Conservation (phyloP, 2,113 vertebrate species). For the Bucco capensis region DNA sequence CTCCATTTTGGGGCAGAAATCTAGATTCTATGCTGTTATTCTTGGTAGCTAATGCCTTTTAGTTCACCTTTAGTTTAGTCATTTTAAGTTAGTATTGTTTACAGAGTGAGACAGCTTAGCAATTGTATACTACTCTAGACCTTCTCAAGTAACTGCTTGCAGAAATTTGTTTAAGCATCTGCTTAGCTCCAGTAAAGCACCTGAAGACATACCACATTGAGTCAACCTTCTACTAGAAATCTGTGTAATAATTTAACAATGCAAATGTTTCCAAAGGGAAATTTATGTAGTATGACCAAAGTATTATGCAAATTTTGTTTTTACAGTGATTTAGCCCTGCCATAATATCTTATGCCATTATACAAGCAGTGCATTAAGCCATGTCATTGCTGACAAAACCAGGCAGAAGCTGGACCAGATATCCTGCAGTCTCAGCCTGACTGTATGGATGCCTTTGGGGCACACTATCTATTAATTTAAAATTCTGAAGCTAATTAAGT, state of each 20-base stretch:
- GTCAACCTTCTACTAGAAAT: constrained; percentile 21
- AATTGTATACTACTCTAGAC: not conserved
- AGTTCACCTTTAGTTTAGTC: not conserved
- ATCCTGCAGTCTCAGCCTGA: constrained; percentile 61
- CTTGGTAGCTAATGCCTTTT: not conserved
- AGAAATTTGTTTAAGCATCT: constrained; percentile 53
- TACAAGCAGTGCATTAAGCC: constrained; percentile 60
- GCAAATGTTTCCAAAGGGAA: constrained; percentile 65
- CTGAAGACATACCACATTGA: constrained; percentile 33
- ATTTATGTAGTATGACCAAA: constrained; percentile 46
- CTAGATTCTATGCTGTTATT: not conserved
- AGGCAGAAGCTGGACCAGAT: constrained; percentile 29
- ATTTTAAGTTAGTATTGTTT: not conserved
- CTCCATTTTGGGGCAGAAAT: not conserved
- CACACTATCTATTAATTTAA: constrained; percentile 75
- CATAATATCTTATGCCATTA: constrained; percentile 55
- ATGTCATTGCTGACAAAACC: constrained; percentile 58
- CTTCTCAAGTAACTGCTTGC: not conserved
- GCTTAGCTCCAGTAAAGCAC: constrained; percentile 20
- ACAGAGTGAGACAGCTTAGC: not conserved
- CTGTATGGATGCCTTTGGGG: constrained; percentile 68
- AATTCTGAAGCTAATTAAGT: constrained; percentile 78
- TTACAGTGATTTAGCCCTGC: constrained; percentile 61
- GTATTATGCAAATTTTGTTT: constrained; percentile 73
- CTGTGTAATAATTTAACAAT: constrained; percentile 58